These are phyloP conservation scores for Laterallus jamaicensis DNA, from an alignment of 2,113 vertebrate species.

Conservation along the genomic window DNA sequence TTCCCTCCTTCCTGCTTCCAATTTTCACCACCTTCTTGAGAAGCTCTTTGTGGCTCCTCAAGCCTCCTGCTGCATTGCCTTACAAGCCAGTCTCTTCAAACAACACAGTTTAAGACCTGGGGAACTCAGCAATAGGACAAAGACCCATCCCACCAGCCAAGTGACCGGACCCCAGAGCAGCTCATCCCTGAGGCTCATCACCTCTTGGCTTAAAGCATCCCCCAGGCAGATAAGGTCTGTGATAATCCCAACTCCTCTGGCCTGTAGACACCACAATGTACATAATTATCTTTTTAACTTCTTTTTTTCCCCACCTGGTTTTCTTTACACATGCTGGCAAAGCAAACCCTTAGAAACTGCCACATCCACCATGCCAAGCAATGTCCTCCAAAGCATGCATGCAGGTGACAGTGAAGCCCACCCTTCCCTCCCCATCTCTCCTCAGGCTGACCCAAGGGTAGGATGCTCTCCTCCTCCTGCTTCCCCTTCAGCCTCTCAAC, in stretches of 20 bases:
- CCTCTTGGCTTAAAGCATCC: not conserved
- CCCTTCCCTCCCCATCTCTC: not conserved
- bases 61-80: not conserved
- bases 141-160: not conserved
- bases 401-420: not conserved
- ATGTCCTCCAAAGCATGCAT: not conserved
- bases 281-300: not conserved
- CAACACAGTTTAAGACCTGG: not conserved
- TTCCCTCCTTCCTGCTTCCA: not conserved
- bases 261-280: not conserved
- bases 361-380: not conserved
- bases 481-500: not conserved
- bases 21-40: not conserved
- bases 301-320: not conserved
- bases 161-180: not conserved
- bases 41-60: not conserved
- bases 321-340: not conserved
- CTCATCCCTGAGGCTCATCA: not conserved
- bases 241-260: not conserved
- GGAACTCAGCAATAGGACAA: not conserved
- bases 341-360: not conserved
- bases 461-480: not conserved
- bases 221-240: not conserved
- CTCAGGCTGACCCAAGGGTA: accelerated
- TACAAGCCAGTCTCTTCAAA: not conserved